A percentile compares a stretch with the other conserved stretches of the same genome.
phyloP scores from a whole-genome alignment of 2,888 invertebrate genomes.

The Pyrgus malvae region DNA sequence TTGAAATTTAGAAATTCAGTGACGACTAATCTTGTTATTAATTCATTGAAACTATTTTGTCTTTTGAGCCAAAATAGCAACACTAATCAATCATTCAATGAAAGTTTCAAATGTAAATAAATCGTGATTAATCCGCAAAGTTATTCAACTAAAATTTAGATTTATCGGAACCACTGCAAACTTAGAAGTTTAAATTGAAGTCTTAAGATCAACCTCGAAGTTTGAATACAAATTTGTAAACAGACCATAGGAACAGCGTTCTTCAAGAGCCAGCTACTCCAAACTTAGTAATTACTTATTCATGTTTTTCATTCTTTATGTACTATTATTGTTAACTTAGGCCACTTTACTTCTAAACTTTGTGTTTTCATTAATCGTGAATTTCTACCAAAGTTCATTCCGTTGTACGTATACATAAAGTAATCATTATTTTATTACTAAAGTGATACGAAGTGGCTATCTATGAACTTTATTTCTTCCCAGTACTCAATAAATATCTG shows the following conservation, averaged over 20 bases:
- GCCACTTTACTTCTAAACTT: too few species aligned
- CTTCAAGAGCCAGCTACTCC: not conserved
- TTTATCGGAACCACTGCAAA: slow-evolving; percentile 28
- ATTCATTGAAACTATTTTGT: too few species aligned
- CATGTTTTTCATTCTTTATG: too few species aligned
- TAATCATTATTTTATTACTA: too few species aligned
- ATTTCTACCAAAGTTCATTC: too few species aligned
- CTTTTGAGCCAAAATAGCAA: not conserved
- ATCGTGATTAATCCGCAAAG: slow-evolving; percentile 25
- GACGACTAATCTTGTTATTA: too few species aligned
- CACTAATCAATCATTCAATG: not conserved
- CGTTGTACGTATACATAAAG: too few species aligned
- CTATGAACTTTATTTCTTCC: too few species aligned
- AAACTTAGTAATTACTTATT: not conserved
- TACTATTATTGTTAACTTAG: not conserved
- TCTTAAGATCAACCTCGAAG: slow-evolving; percentile 9
- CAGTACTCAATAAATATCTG: too few species aligned
- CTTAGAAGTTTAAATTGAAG: slow-evolving; percentile 30
- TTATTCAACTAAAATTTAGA: slow-evolving; percentile 31
- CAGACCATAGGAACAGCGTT: not conserved
- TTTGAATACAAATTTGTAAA: slow-evolving; percentile 13
- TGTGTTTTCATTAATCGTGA: too few species aligned
- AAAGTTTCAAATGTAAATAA: slow-evolving; percentile 14
- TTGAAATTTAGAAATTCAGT: too few species aligned
- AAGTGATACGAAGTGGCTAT: too few species aligned